phyloP scores from a whole-genome alignment of 2,113 vertebrate species.

The Stegostoma tigrinum region DNA sequence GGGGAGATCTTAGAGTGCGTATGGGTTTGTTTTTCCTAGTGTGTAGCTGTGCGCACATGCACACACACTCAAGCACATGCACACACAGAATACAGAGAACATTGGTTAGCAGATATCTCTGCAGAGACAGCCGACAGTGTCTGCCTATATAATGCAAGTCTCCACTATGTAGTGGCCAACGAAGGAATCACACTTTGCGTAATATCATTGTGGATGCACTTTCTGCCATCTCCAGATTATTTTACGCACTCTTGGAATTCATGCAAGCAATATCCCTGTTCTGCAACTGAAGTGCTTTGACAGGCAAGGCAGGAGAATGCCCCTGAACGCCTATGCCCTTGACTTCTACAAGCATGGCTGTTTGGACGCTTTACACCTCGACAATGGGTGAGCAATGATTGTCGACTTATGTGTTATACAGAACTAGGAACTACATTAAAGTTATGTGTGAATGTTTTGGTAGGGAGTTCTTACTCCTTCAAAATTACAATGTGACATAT shows the following conservation, averaged over 20 bases:
- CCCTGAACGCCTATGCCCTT: conserved; percentile 53
- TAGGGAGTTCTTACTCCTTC: too few relatives aligned
- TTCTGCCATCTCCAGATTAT: conserved; percentile 42
- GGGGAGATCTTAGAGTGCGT: too few relatives aligned
- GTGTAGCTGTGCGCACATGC: too few relatives aligned
- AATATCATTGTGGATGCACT: not conserved
- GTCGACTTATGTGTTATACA: not conserved
- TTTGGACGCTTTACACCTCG: conserved; percentile 45
- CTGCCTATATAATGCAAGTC: not conserved
- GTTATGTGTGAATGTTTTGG: too few relatives aligned
- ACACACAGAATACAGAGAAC: too few relatives aligned
- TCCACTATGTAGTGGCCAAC: not conserved
- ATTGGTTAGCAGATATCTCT: not conserved
- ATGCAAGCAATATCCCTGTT: conserved; percentile 45
- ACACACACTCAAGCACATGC: too few relatives aligned
- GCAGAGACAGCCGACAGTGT: not conserved
- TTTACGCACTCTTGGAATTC: conserved; percentile 47
- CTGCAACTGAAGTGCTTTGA: conserved; percentile 44
- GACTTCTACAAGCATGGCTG: conserved; percentile 59
- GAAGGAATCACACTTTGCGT: not conserved
- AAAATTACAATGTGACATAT: too few relatives aligned
- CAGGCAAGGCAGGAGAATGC: conserved; percentile 43
- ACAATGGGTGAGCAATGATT: conserved; percentile 49
- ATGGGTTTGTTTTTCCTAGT: too few relatives aligned
- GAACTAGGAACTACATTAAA: too few relatives aligned